A percentile compares a stretch with the other conserved stretches of the same genome.
Evolutionary conservation across 2,113 vertebrate genomes (phyloP).

Genomic region (Pygathrix nemaeus): DNA sequence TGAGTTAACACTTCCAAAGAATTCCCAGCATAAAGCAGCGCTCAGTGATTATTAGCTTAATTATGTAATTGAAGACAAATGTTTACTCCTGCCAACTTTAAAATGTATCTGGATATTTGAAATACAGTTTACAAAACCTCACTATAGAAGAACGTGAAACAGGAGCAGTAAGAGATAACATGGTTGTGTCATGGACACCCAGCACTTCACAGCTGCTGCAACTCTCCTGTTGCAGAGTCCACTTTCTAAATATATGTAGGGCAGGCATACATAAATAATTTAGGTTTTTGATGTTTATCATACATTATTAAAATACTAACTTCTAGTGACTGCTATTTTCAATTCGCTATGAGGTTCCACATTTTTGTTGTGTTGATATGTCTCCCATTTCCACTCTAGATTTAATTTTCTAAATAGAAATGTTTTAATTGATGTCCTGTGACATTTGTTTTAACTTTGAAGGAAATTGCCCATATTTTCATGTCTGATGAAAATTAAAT

Average conservation of each 20-base stretch:
- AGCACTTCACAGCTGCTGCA: not conserved
- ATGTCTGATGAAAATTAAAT: not conserved
- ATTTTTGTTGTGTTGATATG: not conserved
- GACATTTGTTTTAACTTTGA: conserved; percentile 22
- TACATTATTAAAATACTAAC: conserved; percentile 60
- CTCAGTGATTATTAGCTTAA: not conserved
- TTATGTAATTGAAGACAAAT: not conserved
- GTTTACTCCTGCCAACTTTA: not conserved
- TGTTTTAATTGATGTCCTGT: not conserved
- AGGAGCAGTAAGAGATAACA: not conserved
- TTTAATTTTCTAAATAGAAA: not conserved
- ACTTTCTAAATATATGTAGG: conserved; percentile 13
- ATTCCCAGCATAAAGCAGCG: not conserved
- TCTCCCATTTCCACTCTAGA: not conserved
- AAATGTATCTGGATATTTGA: not conserved
- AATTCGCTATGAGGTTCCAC: not conserved
- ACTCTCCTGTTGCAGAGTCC: not conserved
- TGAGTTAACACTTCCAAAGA: not conserved
- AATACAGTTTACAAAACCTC: not conserved
- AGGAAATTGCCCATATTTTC: not conserved
- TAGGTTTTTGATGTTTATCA: conserved; percentile 37
- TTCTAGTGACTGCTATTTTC: not conserved
- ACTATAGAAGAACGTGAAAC: not conserved
- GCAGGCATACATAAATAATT: conserved; percentile 67
- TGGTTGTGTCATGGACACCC: not conserved